Percentiles rank a stretch among this genome's conserved stretches.
These are phyloP conservation scores for Drosophila miranda DNA, from an alignment of 1,140 invertebrate genomes.

Conservation along the genomic window DNA sequence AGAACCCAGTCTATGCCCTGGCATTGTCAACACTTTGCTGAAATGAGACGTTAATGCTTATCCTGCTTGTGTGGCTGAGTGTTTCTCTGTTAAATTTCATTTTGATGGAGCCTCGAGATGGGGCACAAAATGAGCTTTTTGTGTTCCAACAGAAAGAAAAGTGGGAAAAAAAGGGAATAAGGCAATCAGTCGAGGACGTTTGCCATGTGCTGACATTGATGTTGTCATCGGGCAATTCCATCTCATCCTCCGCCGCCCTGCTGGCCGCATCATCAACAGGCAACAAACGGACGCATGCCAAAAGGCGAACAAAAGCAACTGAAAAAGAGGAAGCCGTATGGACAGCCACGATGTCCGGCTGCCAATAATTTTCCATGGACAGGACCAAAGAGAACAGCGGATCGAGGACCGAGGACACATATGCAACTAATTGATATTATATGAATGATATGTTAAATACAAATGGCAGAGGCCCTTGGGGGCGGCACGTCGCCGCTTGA, in stretches of 20 bases:
- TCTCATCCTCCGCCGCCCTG: conserved; percentile 15
- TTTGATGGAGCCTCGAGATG: conserved; percentile 9
- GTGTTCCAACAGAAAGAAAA: too few relatives aligned
- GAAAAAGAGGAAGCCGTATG: conserved; percentile 6
- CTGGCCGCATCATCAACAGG: conserved; percentile 35
- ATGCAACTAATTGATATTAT: conserved; percentile 79
- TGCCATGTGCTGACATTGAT: conserved; percentile 52
- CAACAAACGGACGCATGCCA: conserved; percentile 65
- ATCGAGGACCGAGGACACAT: conserved; percentile 29
- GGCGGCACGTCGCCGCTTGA: not conserved
- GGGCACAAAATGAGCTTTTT: conserved; percentile 46
- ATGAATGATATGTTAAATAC: conserved; percentile 77
- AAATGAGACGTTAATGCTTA: conserved; percentile 60
- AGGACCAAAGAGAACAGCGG: not conserved
- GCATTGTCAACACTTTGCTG: conserved; percentile 4
- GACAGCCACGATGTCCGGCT: conserved; percentile 26
- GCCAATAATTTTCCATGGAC: conserved; percentile 57
- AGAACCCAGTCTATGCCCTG: too few relatives aligned
- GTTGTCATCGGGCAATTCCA: conserved; percentile 45
- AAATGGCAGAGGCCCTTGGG: conserved; percentile 57
- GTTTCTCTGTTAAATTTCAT: conserved; percentile 58
- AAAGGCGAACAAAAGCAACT: conserved; percentile 15
- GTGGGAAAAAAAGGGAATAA: conserved; percentile 6
- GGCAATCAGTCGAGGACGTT: conserved; percentile 33
- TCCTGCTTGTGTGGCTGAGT: conserved; percentile 17